Evolutionary conservation across 2,797 vertebrate genomes (phyloP).

Genomic region (Myripristis jacobus): DNA sequence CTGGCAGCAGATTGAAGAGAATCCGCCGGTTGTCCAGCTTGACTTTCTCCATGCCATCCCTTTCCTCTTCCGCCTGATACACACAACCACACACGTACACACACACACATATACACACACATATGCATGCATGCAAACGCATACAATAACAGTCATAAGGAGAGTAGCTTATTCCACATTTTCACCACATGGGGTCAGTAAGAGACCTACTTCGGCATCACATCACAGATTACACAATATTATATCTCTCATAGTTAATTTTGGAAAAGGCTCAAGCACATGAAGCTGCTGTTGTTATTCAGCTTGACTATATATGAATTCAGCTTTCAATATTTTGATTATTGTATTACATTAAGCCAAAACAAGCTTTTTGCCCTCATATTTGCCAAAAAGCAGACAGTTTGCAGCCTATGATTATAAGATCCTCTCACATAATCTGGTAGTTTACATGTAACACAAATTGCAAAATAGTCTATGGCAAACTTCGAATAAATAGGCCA

Average conservation of each 20-base stretch:
- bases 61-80: slow-evolving; percentile 96
- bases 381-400: slow-evolving; percentile 58
- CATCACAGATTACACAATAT: not conserved
- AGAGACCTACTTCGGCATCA: slow-evolving; percentile 27
- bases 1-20: slow-evolving; percentile 97
- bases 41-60: slow-evolving; percentile 98
- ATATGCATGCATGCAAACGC: not conserved
- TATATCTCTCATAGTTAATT: not conserved
- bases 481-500: slow-evolving; percentile 16
- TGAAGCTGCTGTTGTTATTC: slow-evolving; percentile 15
- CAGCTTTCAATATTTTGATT: slow-evolving; percentile 1
- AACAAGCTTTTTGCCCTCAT: slow-evolving; percentile 31
- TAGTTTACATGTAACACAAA: slow-evolving; percentile 32
- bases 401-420: slow-evolving; percentile 51
- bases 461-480: slow-evolving; percentile 5
- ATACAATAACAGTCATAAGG: slow-evolving; percentile 5
- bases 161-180: slow-evolving; percentile 30
- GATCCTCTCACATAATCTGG: slow-evolving; percentile 39
- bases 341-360: slow-evolving; percentile 40
- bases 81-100: slow-evolving; percentile 25
- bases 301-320: slow-evolving; percentile 5
- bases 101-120: slow-evolving; percentile 17
- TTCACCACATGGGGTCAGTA: slow-evolving; percentile 78
- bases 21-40: slow-evolving; percentile 98
- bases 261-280: slow-evolving; percentile 1